Percentiles rank a stretch among this genome's conserved stretches.
Evolutionary conservation across 92 coral and sea anemone genomes (phyloP).

Genomic region (Paramuricea clavata): DNA sequence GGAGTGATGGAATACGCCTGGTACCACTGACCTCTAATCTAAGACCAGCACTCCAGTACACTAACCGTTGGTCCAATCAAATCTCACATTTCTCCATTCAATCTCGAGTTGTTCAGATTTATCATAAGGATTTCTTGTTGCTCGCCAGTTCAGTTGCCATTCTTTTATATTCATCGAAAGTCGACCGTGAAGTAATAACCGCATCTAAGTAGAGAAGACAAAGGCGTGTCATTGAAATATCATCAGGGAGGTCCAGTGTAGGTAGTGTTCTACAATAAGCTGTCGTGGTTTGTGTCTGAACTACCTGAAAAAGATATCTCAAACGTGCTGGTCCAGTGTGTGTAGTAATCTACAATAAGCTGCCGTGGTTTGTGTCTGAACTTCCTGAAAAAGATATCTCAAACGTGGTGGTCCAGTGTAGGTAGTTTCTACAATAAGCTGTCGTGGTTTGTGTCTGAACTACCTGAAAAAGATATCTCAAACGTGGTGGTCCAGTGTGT

Average conservation of each 20-base stretch:
- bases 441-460: too few relatives aligned
- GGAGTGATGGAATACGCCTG: too few relatives aligned
- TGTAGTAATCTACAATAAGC: too few relatives aligned
- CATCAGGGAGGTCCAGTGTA: background rate
- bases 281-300: background rate
- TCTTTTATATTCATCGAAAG: slow-evolving; percentile 82
- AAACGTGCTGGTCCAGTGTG: background rate
- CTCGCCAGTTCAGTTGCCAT: slow-evolving; percentile 94
- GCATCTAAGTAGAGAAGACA: slow-evolving; percentile 67
- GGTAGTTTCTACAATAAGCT: too few relatives aligned
- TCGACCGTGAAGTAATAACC: slow-evolving; percentile 95
- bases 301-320: background rate
- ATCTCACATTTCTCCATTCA: slow-evolving; percentile 89
- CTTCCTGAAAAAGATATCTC: too few relatives aligned
- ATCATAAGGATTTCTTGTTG: slow-evolving; percentile 94
- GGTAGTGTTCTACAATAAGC: background rate
- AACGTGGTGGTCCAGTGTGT: too few relatives aligned
- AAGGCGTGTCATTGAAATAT: background rate
- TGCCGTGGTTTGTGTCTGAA: too few relatives aligned
- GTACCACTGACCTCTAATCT: background rate
- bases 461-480: too few relatives aligned
- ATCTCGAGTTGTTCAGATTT: slow-evolving; percentile 89
- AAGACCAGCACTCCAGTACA: background rate
- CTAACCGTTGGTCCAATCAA: slow-evolving; percentile 97
- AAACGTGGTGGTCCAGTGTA: too few relatives aligned